These are phyloP conservation scores for Prunella strophiata DNA, from an alignment of 2,797 vertebrate species.

Conservation along the genomic window DNA sequence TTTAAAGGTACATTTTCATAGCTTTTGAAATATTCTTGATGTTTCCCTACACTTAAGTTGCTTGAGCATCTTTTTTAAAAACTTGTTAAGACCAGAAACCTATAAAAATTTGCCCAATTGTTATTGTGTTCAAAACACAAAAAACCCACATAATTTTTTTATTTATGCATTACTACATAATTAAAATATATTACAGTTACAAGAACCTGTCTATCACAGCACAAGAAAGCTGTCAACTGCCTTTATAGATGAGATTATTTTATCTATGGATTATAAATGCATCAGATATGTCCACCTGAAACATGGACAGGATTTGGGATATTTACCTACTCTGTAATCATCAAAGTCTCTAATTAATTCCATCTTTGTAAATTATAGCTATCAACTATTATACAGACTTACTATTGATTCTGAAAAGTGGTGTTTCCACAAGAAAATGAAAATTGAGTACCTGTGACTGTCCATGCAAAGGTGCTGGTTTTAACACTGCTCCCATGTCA, in stretches of 20 bases:
- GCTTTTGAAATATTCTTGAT: neutral
- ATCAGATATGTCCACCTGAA: neutral
- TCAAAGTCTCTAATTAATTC: neutral
- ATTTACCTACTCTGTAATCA: neutral
- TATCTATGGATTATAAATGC: neutral
- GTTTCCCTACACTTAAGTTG: neutral
- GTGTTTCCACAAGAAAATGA: neutral
- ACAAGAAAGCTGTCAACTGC: neutral
- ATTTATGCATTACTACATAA: neutral
- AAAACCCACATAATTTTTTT: neutral
- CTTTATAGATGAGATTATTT: neutral
- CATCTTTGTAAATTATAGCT: neutral
- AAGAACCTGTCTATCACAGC: neutral
- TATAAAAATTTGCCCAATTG: neutral
- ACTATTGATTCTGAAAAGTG: neutral
- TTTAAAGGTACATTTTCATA: neutral
- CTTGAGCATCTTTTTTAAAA: neutral
- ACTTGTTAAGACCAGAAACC: neutral
- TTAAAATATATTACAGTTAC: neutral
- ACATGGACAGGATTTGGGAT: neutral
- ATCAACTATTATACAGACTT: neutral
- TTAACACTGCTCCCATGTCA: constrained; percentile 54
- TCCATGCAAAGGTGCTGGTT: constrained; percentile 59
- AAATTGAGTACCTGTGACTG: constrained; percentile 65
- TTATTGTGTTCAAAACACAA: neutral